Evolutionary conservation across 30 jellyfish, hydroid and myxozoan genomes (phyloP).

Genomic region (Aurelia aurita complex sp. Pacific): DNA sequence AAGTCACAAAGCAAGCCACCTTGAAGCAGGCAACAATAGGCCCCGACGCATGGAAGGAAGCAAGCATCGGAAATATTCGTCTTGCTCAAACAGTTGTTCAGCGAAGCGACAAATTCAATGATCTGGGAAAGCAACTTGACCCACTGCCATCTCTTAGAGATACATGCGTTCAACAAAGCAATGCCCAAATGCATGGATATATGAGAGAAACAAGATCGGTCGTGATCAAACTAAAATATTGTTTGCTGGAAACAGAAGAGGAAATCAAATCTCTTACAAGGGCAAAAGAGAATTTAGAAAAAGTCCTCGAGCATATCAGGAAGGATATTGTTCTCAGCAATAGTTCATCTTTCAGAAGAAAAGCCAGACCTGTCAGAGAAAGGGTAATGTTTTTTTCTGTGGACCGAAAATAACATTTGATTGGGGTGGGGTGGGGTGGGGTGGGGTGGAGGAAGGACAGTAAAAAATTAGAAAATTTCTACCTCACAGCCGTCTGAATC

Average conservation of each 20-base stretch:
- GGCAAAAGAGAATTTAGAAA: constrained; percentile 84
- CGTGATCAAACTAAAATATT: constrained; percentile 72
- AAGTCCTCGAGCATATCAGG: constrained; percentile 81
- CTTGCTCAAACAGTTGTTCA: constrained; percentile 88
- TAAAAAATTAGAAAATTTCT: too few species aligned
- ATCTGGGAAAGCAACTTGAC: constrained; percentile 84
- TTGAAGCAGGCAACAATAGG: constrained; percentile 71
- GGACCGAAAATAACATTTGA: too few species aligned
- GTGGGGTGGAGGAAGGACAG: too few species aligned
- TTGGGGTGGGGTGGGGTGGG: too few species aligned
- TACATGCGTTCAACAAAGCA: constrained; percentile 82
- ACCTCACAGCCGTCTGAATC: too few species aligned
- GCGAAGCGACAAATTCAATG: constrained; percentile 92
- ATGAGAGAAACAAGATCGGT: constrained; percentile 77
- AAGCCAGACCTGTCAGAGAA: constrained; percentile 82
- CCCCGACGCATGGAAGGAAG: constrained; percentile 86
- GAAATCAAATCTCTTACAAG: constrained; percentile 79
- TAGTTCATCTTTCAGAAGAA: constrained; percentile 62
- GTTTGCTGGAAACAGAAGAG: constrained; percentile 87
- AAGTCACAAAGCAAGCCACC: constrained; percentile 44
- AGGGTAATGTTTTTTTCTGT: constrained; percentile 53
- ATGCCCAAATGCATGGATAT: constrained; percentile 80
- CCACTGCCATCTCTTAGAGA: constrained; percentile 93
- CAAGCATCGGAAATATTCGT: constrained; percentile 72
- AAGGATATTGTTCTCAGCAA: constrained; percentile 76